Base-by-base conservation (phyloP, 2,113 vertebrate genomes). In the Arothron firmamentum region DNA sequence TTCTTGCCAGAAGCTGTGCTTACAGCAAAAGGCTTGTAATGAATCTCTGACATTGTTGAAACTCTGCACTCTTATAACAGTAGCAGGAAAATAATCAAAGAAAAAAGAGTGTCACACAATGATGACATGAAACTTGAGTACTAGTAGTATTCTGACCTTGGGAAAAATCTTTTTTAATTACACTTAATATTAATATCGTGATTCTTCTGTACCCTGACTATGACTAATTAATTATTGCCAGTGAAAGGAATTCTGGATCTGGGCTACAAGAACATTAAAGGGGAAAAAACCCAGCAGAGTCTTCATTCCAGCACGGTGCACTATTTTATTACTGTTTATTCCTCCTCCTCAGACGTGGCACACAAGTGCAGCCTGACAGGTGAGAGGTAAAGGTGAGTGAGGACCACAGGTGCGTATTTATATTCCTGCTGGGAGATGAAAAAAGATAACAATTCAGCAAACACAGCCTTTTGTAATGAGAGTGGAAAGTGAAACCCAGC, bases 381-480 rank as follows among this genome's bases (percentile, higher is more conserved):
- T 62, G 52, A 38, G 43, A 62, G 60, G 58, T 69, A 67, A 65
- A 63, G 50, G 57, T 65, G 57, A 66, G 31, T 12, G 8, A 62
- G 41, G 41, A 1, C 23, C 72, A 57, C 70, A 70, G 67, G 66
- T 80, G 78, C 74, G 68, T 75, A 65, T 80, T 76, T 80, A 54
- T 70, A 62, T 79, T 73, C 56, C 61, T 66, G 72, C 84, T 76
- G 65, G 70, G 75, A 80, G 70, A 72, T 14, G 1, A 28, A 76
- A 80, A 66, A 57, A 81, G 82, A 88, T 86, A 84, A 66, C 16
- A 81, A 72, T 77, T 77, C 52, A 62, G 60, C 72, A 67, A 86
- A 83, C 80, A 78, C 9, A 79, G 82, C 69, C 52, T 70, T 52
- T 52, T 21, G 75, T 72, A 80, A 78, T 58, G 61, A 7, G 34